phyloP scores from a whole-genome alignment of 2,797 vertebrate genomes.

The Acrocephalus scirpaceus region DNA sequence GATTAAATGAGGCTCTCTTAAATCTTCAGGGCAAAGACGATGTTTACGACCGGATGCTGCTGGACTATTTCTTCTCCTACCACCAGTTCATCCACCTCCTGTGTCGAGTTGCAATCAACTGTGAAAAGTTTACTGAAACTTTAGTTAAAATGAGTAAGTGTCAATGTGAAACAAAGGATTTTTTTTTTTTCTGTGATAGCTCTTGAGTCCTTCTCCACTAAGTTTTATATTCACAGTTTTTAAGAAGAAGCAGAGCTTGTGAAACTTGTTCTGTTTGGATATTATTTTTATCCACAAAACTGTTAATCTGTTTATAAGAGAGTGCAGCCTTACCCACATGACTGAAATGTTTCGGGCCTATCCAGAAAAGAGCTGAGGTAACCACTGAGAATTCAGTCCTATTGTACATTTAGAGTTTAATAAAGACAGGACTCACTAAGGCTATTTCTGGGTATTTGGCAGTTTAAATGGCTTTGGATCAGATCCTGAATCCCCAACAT shows the following conservation, averaged over 20 bases:
- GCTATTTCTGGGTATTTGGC: not conserved
- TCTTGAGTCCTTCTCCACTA: not conserved
- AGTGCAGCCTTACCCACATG: accelerated
- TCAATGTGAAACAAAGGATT: conserved; percentile 33
- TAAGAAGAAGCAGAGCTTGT: not conserved
- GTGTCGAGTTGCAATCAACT: conserved; percentile 98
- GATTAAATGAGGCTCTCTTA: conserved; percentile 63
- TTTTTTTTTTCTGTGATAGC: conserved; percentile 3
- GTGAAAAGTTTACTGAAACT: conserved; percentile 98
- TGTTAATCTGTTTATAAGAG: accelerated
- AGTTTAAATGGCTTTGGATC: not conserved
- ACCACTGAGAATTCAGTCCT: not conserved
- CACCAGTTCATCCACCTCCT: conserved; percentile 98
- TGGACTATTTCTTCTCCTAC: conserved; percentile 98
- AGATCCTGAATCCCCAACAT: not conserved
- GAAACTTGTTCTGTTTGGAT: not conserved
- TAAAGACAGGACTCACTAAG: not conserved
- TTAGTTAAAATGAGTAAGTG: conserved; percentile 96
- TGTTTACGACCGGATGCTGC: conserved; percentile 95
- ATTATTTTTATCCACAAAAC: not conserved
- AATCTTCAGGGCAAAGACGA: conserved; percentile 94
- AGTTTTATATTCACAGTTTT: not conserved
- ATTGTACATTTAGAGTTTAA: not conserved
- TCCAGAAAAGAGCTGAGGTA: not conserved
- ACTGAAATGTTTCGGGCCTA: not conserved